These are phyloP conservation scores for Papilio demoleus DNA, from an alignment of 2,888 invertebrate genomes.

Conservation along the genomic window DNA sequence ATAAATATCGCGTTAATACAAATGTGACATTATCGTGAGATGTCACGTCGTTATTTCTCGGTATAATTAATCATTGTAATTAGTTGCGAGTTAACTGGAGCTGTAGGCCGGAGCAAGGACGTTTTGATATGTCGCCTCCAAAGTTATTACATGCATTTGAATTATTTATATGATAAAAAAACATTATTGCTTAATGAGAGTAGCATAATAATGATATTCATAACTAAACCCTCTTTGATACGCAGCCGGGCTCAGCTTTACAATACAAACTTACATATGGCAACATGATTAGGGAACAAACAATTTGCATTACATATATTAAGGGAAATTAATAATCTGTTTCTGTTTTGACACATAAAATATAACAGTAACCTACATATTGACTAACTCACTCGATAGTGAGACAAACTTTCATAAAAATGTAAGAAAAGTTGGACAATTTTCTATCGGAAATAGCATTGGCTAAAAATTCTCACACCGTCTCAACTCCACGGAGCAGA, in stretches of 20 bases:
- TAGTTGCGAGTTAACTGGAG: constrained; percentile 29
- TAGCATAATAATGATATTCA: no score
- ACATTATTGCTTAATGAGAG: no score
- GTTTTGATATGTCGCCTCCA: constrained; percentile 13
- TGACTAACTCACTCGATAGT: constrained; percentile 4
- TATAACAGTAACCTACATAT: neutral
- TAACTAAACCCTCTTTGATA: no score
- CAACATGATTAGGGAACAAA: no score
- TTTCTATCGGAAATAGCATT: constrained; percentile 23
- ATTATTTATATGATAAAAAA: neutral
- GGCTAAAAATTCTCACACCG: constrained; percentile 29
- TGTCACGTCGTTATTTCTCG: constrained; percentile 24
- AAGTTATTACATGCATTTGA: neutral
- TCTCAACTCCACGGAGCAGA: constrained; percentile 27
- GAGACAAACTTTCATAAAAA: constrained; percentile 5
- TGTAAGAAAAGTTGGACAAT: constrained; percentile 15
- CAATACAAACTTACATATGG: no score
- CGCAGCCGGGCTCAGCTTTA: no score
- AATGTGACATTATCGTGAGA: constrained; percentile 29
- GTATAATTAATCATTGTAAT: constrained; percentile 32
- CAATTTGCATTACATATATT: no score
- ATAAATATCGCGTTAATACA: constrained; percentile 18
- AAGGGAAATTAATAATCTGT: no score
- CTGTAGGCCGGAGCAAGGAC: constrained; percentile 33
- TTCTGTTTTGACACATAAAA: neutral